Percentiles rank a stretch among this genome's conserved stretches.
These are phyloP conservation scores for Protodeltote pygarga DNA, from an alignment of 2,888 invertebrate species.

Conservation along the genomic window DNA sequence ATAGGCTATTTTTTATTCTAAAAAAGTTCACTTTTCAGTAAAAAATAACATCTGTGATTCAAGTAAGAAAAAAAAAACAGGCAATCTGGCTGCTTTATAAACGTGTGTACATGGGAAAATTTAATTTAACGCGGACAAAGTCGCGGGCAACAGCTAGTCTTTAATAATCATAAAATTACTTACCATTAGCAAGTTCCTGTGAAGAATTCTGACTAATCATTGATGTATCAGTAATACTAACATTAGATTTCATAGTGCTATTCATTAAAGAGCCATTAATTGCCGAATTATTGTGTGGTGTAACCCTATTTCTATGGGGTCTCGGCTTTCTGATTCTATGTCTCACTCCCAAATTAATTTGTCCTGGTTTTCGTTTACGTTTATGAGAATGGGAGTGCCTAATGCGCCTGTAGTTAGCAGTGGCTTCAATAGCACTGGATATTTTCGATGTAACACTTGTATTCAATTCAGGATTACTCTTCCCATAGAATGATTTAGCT, in stretches of 20 bases:
- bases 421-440: conserved; percentile 69
- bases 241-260: conserved; percentile 52
- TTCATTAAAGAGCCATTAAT: conserved; percentile 47
- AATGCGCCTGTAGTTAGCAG: conserved; percentile 61
- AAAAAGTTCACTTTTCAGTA: no score
- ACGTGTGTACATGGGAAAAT: no score
- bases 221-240: conserved; percentile 55
- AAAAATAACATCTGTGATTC: no score
- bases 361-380: conserved; percentile 79
- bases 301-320: conserved; percentile 67
- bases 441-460: conserved; percentile 66
- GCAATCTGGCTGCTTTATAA: no score
- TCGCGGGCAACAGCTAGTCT: no score
- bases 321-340: conserved; percentile 89
- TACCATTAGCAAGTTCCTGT: conserved; percentile 72
- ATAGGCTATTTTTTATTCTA: no score
- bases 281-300: conserved; percentile 44
- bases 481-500: conserved; percentile 86
- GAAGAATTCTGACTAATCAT: conserved; percentile 71
- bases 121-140: no score
- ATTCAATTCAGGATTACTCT: conserved; percentile 76
- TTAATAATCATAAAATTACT: conserved; percentile 40
- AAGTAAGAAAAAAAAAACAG: no score
- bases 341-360: conserved; percentile 89
- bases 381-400: conserved; percentile 63